A percentile compares a stretch with the other conserved stretches of the same genome.
Evolutionary conservation across 2,888 invertebrate genomes (phyloP).

Genomic region (Lepas anatifera): DNA sequence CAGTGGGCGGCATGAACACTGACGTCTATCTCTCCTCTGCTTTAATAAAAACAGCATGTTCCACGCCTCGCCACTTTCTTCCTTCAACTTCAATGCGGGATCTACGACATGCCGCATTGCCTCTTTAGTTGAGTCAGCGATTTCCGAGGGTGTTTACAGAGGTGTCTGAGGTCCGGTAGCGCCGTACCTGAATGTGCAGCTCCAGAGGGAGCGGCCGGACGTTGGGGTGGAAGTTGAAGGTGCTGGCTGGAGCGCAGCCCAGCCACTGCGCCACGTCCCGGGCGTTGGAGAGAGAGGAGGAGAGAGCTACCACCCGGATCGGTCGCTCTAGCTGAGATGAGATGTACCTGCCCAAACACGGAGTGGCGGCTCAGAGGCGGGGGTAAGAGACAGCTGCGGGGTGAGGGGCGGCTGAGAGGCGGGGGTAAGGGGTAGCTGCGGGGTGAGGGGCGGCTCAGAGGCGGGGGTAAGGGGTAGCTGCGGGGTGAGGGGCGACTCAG

Average conservation of each 20-base stretch:
- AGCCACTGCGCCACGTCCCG: constrained; percentile 93
- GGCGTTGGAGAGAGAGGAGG: constrained; percentile 87
- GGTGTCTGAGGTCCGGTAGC: no score
- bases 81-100: no score
- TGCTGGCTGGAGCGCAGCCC: constrained; percentile 81
- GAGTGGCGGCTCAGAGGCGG: no score
- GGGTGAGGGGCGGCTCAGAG: not conserved
- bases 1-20: no score
- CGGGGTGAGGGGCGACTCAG: no score
- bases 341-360: constrained; percentile 65
- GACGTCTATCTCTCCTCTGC: no score
- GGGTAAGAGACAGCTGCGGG: not conserved
- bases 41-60: no score
- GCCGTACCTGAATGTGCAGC: constrained; percentile 60
- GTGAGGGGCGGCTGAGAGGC: not conserved
- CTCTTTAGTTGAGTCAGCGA: no score
- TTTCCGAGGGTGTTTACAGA: no score
- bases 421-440: not conserved
- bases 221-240: constrained; percentile 98
- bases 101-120: no score
- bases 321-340: constrained; percentile 81
- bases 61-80: no score
- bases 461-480: no score
- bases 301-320: constrained; percentile 85
- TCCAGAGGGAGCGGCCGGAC: constrained; percentile 91